Evolutionary conservation across 2,113 vertebrate species (phyloP).

Genomic region (Syngnathus floridae): DNA sequence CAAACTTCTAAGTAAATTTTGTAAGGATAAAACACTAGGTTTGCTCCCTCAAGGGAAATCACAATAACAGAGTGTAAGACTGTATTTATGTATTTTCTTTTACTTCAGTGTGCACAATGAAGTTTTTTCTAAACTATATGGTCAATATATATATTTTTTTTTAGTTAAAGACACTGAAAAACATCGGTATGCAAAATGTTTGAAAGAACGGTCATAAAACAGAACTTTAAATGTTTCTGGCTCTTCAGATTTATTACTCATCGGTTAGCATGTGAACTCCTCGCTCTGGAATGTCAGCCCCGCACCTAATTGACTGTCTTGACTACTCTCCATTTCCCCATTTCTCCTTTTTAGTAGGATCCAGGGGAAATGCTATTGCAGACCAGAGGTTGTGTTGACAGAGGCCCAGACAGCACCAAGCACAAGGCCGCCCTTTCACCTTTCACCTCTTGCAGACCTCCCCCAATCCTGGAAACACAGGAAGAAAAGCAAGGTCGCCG

Average conservation of each 20-base stretch:
- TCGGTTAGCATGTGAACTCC: conserved; percentile 6
- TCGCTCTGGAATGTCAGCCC: conserved; percentile 35
- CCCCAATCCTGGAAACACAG: conserved; percentile 52
- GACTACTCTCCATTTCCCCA: conserved; percentile 18
- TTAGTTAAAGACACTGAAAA: neutral
- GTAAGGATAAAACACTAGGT: neutral
- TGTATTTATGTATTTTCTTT: neutral
- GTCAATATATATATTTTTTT: neutral
- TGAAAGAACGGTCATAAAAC: conserved; percentile 12
- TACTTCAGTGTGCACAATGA: neutral
- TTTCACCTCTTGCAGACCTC: conserved; percentile 32
- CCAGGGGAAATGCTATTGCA: conserved; percentile 45
- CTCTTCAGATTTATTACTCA: neutral
- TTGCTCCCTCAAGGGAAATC: neutral
- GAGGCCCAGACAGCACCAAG: conserved; percentile 51
- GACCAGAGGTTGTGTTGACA: conserved; percentile 67
- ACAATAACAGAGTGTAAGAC: neutral
- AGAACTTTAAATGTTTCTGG: conserved; percentile 22
- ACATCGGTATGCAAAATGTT: conserved; percentile 9
- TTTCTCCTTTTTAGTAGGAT: conserved; percentile 26
- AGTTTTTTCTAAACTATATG: neutral
- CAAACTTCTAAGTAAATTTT: too few species aligned
- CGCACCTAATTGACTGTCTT: conserved; percentile 50
- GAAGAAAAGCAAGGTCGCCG: conserved; percentile 58
- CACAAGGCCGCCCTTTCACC: conserved; percentile 58